Evolutionary conservation across 2,888 invertebrate species (phyloP), one percentile per base, ranked within the genome.

Genomic region (Acanthosepion esculentum): DNA sequence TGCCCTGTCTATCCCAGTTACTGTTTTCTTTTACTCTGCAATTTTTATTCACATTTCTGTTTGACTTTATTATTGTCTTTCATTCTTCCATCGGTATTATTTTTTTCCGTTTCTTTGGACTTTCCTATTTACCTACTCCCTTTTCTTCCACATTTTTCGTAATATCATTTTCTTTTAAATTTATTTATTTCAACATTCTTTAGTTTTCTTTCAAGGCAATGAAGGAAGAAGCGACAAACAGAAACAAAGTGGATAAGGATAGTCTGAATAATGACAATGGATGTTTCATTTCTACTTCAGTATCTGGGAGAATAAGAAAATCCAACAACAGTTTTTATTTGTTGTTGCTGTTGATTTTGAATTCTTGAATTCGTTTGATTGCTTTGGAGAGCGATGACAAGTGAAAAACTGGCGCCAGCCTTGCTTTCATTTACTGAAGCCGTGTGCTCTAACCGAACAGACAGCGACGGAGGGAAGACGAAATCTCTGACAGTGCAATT

Each of bases 341-440:
- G 78, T 78, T n/a, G n/a, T 78, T n/a, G n/a, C 78, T 33, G n/a
- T 78, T 33, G 15, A n/a, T 78, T 78, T 78, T 15, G n/a, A 78
- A 78, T 78, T 78, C 78, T 78, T 78, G 12, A 78, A 78, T n/a
- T n/a, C 78, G n/a, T 78, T 78, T 78, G 78, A 78, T 78, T 78
- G 78, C 78, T 78, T 78, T 78, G 78, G 78, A 78, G 78, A 78
- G 78, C 78, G 78, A 33, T 78, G 78, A 78, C n/a, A 78, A 78
- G 78, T 78, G 78, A 78, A 78, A 33, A 33, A 78, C 78, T 78
- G 78, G 78, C 78, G 78, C 78, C 78, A 78, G 18, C 33, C 5
- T 18, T 15, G 15, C n/a, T 15, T 78, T 78, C 78, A 78, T 78
- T 78, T 78, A 78, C n/a, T 33, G 33, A 78, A 78, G 18, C 78